Percentiles rank a stretch among this genome's conserved stretches.
These are phyloP conservation scores for Helicolenus hilgendorfi DNA, from an alignment of 2,797 vertebrate species.

Conservation along the genomic window DNA sequence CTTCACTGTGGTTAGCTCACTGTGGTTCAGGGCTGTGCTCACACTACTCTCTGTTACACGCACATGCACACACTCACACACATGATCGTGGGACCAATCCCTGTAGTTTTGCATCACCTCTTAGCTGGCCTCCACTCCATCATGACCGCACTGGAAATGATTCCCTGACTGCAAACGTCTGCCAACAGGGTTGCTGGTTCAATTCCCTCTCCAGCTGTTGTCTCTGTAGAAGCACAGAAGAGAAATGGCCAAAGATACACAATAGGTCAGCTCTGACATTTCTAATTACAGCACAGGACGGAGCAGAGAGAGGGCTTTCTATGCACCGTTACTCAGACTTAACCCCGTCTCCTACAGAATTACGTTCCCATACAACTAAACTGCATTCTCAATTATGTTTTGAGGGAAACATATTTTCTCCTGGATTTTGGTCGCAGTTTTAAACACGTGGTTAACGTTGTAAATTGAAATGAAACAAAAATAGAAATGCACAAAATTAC, in stretches of 20 bases:
- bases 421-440: neutral
- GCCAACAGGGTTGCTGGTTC: conserved; percentile 69
- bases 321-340: neutral
- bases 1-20: conserved; percentile 60
- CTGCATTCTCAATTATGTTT: neutral
- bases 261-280: conserved; percentile 74
- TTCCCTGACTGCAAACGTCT: conserved; percentile 38
- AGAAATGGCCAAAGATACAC: conserved; percentile 53
- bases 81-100: conserved; percentile 47
- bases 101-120: conserved; percentile 69
- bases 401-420: neutral
- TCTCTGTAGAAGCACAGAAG: conserved; percentile 43
- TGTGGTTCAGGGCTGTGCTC: conserved; percentile 53
- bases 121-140: conserved; percentile 58
- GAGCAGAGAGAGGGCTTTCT: conserved; percentile 37
- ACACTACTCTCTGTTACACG: conserved; percentile 18
- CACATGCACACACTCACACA: conserved; percentile 11
- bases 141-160: conserved; percentile 51
- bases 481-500: neutral
- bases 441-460: neutral
- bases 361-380: neutral
- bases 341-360: neutral
- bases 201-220: conserved; percentile 68
- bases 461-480: neutral
- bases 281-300: conserved; percentile 80